A percentile compares a stretch with the other conserved stretches of the same genome.
Conservation (phyloP, 2,113 vertebrate genomes). For the Chascanopsetta lugubris region DNA sequence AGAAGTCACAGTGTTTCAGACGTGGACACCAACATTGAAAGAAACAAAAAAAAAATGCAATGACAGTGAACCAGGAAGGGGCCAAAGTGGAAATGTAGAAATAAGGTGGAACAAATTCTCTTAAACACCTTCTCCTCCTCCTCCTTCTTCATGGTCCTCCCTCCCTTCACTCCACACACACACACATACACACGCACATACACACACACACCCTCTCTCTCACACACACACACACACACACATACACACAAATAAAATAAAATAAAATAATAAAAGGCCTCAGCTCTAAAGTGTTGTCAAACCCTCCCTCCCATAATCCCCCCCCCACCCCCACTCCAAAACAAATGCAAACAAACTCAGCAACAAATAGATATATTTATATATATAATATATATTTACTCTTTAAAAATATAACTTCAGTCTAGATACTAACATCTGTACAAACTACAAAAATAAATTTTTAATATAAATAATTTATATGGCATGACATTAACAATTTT, state of each 20-base stretch:
- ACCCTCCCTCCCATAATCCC: conserved; percentile 44
- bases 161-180: conserved; percentile 54
- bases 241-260: conserved; percentile 34
- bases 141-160: conserved; percentile 78
- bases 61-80: conserved; percentile 71
- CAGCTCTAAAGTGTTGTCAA: conserved; percentile 66
- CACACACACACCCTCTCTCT: too few species aligned
- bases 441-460: conserved; percentile 97
- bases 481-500: conserved; percentile 84
- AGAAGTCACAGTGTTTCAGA: conserved; percentile 87
- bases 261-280: conserved; percentile 36
- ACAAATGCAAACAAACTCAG: conserved; percentile 59
- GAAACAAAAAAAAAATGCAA: conserved; percentile 68
- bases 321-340: conserved; percentile 51
- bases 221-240: too few species aligned
- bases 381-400: conserved; percentile 95
- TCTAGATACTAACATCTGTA: conserved; percentile 90
- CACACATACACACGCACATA: too few species aligned
- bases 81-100: conserved; percentile 62
- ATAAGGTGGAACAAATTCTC: conserved; percentile 66
- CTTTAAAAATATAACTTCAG: conserved; percentile 96
- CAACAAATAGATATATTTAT: conserved; percentile 87
- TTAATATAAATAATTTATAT: conserved; percentile 96
- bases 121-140: conserved; percentile 77
- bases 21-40: conserved; percentile 73